phyloP scores from a whole-genome alignment of 1,140 invertebrate species.

The Drosophila cardini region DNA sequence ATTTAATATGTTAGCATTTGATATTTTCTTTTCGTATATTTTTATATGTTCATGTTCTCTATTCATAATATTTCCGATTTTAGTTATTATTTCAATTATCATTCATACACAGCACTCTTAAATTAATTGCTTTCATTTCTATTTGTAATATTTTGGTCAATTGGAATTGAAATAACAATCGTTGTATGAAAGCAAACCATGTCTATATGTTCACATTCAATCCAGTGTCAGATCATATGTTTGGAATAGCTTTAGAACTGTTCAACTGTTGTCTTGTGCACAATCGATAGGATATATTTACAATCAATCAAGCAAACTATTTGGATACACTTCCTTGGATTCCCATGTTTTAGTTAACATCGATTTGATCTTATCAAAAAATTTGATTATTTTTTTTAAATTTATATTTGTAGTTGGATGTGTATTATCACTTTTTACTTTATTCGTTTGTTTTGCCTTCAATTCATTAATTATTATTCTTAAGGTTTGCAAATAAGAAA shows the following conservation, averaged over 20 bases:
- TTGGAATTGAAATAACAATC: conserved; percentile 35
- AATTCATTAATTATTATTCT: conserved; percentile 33
- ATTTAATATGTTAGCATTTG: conserved; percentile 40
- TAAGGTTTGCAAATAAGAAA: conserved; percentile 19
- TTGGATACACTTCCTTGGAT: conserved; percentile 4
- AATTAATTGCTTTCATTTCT: conserved; percentile 22
- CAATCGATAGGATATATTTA: conserved; percentile 31
- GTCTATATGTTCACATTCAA: neutral
- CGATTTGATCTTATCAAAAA: conserved; percentile 30
- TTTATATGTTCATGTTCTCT: neutral
- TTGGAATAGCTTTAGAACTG: conserved; percentile 10
- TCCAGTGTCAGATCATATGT: neutral
- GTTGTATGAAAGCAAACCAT: conserved; percentile 28
- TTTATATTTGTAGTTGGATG: conserved; percentile 48
- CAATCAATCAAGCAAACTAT: conserved; percentile 30
- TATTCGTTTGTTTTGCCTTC: conserved; percentile 40
- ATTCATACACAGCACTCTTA: conserved; percentile 30
- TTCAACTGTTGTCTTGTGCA: conserved; percentile 33
- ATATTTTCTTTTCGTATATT: conserved; percentile 18
- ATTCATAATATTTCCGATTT: neutral
- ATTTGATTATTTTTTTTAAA: too few relatives aligned
- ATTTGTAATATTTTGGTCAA: conserved; percentile 27
- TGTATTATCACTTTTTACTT: conserved; percentile 51
- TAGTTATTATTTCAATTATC: conserved; percentile 20
- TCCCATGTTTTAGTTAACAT: conserved; percentile 7